Evolutionary conservation across 2,888 invertebrate genomes (phyloP).

Genomic region (Nyleta sp.): DNA sequence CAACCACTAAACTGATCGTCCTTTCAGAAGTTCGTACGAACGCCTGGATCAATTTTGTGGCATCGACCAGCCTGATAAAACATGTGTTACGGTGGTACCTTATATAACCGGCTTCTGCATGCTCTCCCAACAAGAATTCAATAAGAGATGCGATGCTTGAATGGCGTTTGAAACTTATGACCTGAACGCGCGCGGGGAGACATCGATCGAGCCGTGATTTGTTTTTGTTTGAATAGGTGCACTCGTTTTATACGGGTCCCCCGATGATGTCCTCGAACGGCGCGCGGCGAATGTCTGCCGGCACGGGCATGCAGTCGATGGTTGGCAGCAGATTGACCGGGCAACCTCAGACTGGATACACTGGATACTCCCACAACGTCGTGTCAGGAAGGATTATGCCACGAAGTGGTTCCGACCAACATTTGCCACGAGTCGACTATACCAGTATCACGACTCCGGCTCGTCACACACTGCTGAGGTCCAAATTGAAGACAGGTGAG

Average conservation of each 20-base stretch:
- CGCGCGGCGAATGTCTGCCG: slow-evolving; percentile 87
- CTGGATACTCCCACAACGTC: slow-evolving; percentile 83
- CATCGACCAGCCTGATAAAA: neutral
- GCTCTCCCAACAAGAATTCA: slow-evolving; percentile 21
- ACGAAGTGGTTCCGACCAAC: slow-evolving; percentile 96
- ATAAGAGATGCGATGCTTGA: slow-evolving; percentile 25
- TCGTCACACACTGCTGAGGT: slow-evolving; percentile 91
- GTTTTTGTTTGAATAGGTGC: slow-evolving; percentile 84
- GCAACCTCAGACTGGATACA: slow-evolving; percentile 82
- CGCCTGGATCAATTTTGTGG: neutral
- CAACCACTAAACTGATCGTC: slow-evolving; percentile 25
- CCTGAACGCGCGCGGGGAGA: neutral
- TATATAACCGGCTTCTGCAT: slow-evolving; percentile 51
- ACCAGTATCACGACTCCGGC: slow-evolving; percentile 87
- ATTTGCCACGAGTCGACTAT: slow-evolving; percentile 93
- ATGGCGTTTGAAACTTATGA: slow-evolving; percentile 37
- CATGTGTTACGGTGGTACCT: slow-evolving; percentile 19
- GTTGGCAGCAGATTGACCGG: slow-evolving; percentile 79
- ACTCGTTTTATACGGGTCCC: slow-evolving; percentile 90
- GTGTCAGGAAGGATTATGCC: slow-evolving; percentile 86
- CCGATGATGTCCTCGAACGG: slow-evolving; percentile 83
- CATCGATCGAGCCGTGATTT: slow-evolving; percentile 32
- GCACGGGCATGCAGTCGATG: slow-evolving; percentile 83
- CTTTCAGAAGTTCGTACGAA: neutral
- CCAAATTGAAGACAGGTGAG: slow-evolving; percentile 89